Evolutionary conservation across 1,140 invertebrate genomes (phyloP).

Genomic region (Uloborus diversus): DNA sequence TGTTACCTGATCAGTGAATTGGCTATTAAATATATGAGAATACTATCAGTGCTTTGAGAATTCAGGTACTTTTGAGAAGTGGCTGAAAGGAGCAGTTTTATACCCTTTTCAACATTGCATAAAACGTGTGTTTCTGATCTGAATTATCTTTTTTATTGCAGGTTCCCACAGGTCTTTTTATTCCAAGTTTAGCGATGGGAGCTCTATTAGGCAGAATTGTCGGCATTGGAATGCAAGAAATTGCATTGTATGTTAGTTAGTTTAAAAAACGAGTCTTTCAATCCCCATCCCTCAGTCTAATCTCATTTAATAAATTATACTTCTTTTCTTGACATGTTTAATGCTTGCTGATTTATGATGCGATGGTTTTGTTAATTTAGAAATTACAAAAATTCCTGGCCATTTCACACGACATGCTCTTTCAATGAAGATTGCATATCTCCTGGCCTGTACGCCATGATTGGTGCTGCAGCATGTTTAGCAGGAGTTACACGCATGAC

Average conservation of each 20-base stretch:
- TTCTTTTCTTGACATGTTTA: too few species aligned
- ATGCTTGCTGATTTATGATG: too few species aligned
- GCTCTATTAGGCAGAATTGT: conserved; percentile 97
- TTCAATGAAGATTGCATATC: conserved; percentile 83
- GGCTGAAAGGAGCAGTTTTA: too few species aligned
- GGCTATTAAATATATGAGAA: too few species aligned
- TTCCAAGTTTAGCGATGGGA: conserved; percentile 86
- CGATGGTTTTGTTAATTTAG: too few species aligned
- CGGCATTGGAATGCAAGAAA: conserved; percentile 94
- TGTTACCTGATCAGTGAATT: too few species aligned
- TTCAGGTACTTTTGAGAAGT: too few species aligned
- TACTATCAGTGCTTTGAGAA: too few species aligned
- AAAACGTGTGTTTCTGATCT: too few species aligned
- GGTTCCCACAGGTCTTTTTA: conserved; percentile 89
- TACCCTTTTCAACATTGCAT: too few species aligned
- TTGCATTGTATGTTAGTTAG: conserved; percentile 72
- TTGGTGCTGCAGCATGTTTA: conserved; percentile 96
- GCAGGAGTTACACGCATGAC: conserved; percentile 99
- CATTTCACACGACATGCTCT: conserved; percentile 18
- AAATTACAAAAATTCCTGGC: conserved; percentile 11
- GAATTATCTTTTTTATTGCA: not conserved
- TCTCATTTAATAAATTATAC: too few species aligned
- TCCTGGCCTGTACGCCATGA: conserved; percentile 98
- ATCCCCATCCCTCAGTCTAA: too few species aligned
- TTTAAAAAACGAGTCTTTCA: not conserved